Evolutionary conservation across 2,888 invertebrate species (phyloP).

Genomic region (Agapetus fuscipes): DNA sequence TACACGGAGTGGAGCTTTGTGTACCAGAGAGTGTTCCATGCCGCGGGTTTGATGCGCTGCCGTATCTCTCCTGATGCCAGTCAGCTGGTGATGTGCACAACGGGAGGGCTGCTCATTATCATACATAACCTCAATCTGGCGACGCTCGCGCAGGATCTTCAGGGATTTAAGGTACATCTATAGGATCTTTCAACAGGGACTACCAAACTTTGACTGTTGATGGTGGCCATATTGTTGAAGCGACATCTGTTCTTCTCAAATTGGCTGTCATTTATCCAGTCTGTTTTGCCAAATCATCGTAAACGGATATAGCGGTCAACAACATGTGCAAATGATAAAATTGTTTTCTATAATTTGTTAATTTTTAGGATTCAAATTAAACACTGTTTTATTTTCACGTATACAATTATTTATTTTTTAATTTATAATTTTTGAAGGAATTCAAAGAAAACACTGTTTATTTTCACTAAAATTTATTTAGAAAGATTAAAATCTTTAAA

Average conservation of each 20-base stretch:
- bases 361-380: too few species aligned
- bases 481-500: too few species aligned
- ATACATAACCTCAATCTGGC: constrained; percentile 80
- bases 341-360: too few species aligned
- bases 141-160: constrained; percentile 68
- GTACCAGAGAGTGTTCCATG: constrained; percentile 77
- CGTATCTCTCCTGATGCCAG: constrained; percentile 75
- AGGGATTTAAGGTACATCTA: constrained; percentile 65
- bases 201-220: not conserved
- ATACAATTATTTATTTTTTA: too few species aligned
- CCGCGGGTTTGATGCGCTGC: constrained; percentile 78
- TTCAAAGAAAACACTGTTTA: too few species aligned
- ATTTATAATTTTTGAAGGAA: too few species aligned
- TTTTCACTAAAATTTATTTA: too few species aligned
- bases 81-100: constrained; percentile 86
- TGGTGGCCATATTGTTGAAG: not conserved
- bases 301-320: not conserved
- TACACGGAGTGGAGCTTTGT: constrained; percentile 68
- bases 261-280: not conserved
- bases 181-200: not conserved
- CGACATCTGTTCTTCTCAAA: not conserved
- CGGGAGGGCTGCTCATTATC: constrained; percentile 81
- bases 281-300: not conserved
- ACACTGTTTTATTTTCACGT: too few species aligned
- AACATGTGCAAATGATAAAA: not conserved